Base-by-base conservation (phyloP, 2,888 invertebrate genomes). In the Sarcophaga carnaria region DNA sequence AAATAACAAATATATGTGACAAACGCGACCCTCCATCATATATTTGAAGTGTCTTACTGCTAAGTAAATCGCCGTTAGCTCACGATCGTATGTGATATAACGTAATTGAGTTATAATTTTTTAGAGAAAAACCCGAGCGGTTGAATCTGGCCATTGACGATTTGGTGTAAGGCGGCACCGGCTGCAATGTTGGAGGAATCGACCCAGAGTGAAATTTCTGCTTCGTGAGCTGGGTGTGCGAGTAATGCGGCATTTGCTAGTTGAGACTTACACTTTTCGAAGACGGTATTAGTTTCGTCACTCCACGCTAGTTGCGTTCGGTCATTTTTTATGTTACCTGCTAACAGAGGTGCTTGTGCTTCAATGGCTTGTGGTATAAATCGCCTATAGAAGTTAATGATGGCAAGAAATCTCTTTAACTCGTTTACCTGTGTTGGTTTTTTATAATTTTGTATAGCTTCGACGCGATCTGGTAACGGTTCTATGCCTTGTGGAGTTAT, bases 21-120 rank as follows among this genome's bases (percentile, higher is more conserved):
- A 22, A 22, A 22, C 22, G 22, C 22, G 22, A 22, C 22, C 22
- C 22, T 22, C 22, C 22, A 22, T 22, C 22, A 22, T 22, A 22
- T 22, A 22, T 22, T 22, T 22, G 22, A 22, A 22, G 22, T 22
- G 22, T 22, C 22, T 22, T 22, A 22, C 22, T 54, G 63, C 77
- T 17, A 84, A 59, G 25, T 14, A 71, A 54, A 14, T 59, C 59
- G 27, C 59, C 59, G 59, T 67, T 1, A 88, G 81, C 67, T 88
- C 86, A 0, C 88, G 72, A 64, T 88, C 88, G 37, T 88, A 88
- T 0, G 83, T 86, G 66, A 79, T 83, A 22, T 85, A 88, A 5
- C 74, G 69, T 4, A 75, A 25, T 75, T 88, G 76, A 0, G 85
- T 27, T 63, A 75, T 4, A 88, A 69, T 59, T 77, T 83, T 75